A percentile compares a stretch with the other conserved stretches of the same genome.
Conservation (phyloP, 2,888 invertebrate genomes). For the Ennomos fuscantarius region DNA sequence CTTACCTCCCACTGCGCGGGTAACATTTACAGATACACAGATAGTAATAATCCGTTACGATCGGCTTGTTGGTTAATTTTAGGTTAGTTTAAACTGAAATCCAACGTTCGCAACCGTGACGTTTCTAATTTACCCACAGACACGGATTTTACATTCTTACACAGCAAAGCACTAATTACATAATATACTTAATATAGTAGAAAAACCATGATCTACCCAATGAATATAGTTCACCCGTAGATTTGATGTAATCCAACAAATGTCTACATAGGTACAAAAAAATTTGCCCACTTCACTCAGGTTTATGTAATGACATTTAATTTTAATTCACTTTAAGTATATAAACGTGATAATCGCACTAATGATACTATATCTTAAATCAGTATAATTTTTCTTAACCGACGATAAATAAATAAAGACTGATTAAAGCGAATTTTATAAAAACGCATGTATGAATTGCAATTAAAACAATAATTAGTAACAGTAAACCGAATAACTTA, state of each 20-base stretch:
- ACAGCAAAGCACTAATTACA: too few relatives aligned
- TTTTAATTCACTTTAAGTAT: slow-evolving; percentile 11
- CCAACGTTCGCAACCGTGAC: too few relatives aligned
- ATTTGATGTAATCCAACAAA: background rate
- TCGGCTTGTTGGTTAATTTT: too few relatives aligned
- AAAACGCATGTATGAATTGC: slow-evolving; percentile 51
- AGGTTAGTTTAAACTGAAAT: too few relatives aligned
- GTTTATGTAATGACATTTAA: background rate
- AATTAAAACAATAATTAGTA: slow-evolving; percentile 48
- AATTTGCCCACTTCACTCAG: background rate
- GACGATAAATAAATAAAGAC: slow-evolving; percentile 59
- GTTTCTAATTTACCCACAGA: too few relatives aligned
- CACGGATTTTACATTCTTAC: too few relatives aligned
- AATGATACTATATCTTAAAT: slow-evolving; percentile 27
- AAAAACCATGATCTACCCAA: too few relatives aligned
- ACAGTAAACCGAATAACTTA: slow-evolving; percentile 23
- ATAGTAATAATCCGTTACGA: too few relatives aligned
- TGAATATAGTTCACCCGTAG: background rate
- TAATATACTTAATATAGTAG: too few relatives aligned
- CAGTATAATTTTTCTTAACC: slow-evolving; percentile 21
- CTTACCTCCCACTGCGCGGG: too few relatives aligned
- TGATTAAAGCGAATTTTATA: slow-evolving; percentile 80
- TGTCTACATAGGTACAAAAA: background rate
- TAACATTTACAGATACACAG: too few relatives aligned
- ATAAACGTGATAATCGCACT: slow-evolving; percentile 11